Conservation (phyloP, 2,888 invertebrate genomes). For the Hydropsyche betteni region DNA sequence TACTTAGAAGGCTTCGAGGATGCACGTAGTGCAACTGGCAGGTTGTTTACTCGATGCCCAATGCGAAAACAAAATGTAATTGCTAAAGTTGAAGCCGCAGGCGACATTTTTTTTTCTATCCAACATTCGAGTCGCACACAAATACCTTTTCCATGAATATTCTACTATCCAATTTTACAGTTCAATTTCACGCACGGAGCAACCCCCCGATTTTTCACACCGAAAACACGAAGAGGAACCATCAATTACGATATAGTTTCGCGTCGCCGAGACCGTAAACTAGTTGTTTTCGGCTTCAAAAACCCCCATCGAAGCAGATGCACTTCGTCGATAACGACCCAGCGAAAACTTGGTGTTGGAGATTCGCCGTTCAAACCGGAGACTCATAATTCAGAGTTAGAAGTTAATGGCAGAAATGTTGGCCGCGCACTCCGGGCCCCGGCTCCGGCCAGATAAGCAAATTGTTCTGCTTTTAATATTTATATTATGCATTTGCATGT, state of each 20-base stretch:
- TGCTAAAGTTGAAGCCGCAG: constrained; percentile 9
- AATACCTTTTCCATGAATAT: not conserved
- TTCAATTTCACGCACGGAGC: not conserved
- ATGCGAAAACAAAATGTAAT: not conserved
- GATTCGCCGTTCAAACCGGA: not conserved
- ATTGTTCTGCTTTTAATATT: constrained; percentile 16
- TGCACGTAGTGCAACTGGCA: constrained; percentile 7
- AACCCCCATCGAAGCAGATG: not conserved
- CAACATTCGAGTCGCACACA: not conserved
- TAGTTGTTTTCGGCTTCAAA: not conserved
- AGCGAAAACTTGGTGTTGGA: constrained; percentile 9
- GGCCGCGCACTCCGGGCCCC: not conserved
- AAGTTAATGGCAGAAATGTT: constrained; percentile 10
- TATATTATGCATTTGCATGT: not conserved
- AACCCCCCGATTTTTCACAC: not conserved
- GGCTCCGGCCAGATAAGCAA: constrained; percentile 17
- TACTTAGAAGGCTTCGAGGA: not conserved
- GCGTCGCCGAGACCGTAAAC: too few species aligned
- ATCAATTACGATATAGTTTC: too few species aligned
- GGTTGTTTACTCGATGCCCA: constrained; percentile 6
- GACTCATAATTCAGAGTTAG: constrained; percentile 14
- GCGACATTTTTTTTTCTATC: not conserved
- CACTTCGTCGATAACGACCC: constrained; percentile 8
- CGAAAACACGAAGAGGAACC: not conserved
- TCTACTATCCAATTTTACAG: not conserved